Percentiles rank a stretch among this genome's conserved stretches.
These are phyloP conservation scores for Helicoverpa zea DNA, from an alignment of 1,140 invertebrate genomes.

Conservation along the genomic window DNA sequence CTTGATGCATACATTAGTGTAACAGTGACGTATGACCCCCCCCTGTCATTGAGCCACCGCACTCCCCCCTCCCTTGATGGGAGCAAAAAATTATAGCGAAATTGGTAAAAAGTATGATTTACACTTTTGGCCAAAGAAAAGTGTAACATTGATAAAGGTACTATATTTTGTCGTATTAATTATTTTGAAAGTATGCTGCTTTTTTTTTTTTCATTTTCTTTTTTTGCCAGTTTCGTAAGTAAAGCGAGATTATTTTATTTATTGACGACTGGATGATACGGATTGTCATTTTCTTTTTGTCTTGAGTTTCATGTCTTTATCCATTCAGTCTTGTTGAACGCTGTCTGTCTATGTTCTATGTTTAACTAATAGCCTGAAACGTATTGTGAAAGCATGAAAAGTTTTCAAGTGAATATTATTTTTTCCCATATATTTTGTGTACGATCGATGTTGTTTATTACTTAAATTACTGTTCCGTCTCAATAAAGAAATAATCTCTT, in stretches of 20 bases:
- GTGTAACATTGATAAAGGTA: neutral
- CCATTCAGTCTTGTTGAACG: slow-evolving; percentile 62
- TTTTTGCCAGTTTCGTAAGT: slow-evolving; percentile 66
- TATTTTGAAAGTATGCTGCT: neutral
- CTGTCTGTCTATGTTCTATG: slow-evolving; percentile 76
- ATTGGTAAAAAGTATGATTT: slow-evolving; percentile 57
- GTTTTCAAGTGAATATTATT: slow-evolving; percentile 49
- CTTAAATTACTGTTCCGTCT: slow-evolving; percentile 26
- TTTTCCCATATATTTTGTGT: slow-evolving; percentile 53
- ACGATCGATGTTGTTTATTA: slow-evolving; percentile 55
- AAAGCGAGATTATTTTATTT: slow-evolving; percentile 84
- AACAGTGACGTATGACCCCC: slow-evolving; percentile 61
- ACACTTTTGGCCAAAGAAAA: slow-evolving; percentile 40
- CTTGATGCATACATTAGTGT: slow-evolving; percentile 70
- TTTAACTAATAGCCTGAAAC: slow-evolving; percentile 81
- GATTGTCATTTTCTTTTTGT: slow-evolving; percentile 37
- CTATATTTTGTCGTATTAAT: no score
- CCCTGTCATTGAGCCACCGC: slow-evolving; percentile 58
- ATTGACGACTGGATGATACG: slow-evolving; percentile 57
- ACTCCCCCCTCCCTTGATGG: slow-evolving; percentile 50
- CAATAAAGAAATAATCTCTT: slow-evolving; percentile 81
- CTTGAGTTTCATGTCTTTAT: slow-evolving; percentile 42
- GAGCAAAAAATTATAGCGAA: slow-evolving; percentile 51
- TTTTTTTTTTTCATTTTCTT: neutral
- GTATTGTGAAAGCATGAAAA: slow-evolving; percentile 75